phyloP scores from a whole-genome alignment of 2,888 invertebrate species.

The Tenthredo distinguenda region DNA sequence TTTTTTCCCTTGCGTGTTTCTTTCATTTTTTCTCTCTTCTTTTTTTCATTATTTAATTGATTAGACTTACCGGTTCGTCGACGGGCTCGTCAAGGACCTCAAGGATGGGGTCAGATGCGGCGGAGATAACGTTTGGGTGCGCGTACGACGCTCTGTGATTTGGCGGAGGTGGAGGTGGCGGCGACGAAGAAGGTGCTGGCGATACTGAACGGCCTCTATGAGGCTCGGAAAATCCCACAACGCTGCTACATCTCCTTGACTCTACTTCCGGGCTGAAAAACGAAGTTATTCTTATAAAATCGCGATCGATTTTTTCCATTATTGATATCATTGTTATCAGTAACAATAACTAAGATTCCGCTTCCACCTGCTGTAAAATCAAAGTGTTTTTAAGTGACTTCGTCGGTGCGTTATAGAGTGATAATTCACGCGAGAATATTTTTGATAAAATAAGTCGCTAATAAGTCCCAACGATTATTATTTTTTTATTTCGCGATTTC shows the following conservation, averaged over 20 bases:
- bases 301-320: not conserved
- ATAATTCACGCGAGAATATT: too few relatives aligned
- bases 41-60: not conserved
- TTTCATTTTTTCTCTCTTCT: not conserved
- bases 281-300: not conserved
- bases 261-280: constrained; percentile 64
- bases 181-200: constrained; percentile 63
- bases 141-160: constrained; percentile 63
- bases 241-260: constrained; percentile 63
- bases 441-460: too few relatives aligned
- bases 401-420: too few relatives aligned
- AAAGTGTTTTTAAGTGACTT: too few relatives aligned
- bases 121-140: constrained; percentile 61
- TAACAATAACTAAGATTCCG: not conserved
- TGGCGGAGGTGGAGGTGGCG: constrained; percentile 62
- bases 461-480: too few relatives aligned
- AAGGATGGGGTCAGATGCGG: constrained; percentile 63
- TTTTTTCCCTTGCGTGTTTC: not conserved
- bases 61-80: constrained; percentile 70
- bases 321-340: too few relatives aligned
- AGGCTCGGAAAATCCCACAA: constrained; percentile 62
- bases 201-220: constrained; percentile 61
- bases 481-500: too few relatives aligned
- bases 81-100: constrained; percentile 72
- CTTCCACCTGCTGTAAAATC: not conserved